phyloP scores from a whole-genome alignment of 2,888 invertebrate species.

The Drepana falcataria region DNA sequence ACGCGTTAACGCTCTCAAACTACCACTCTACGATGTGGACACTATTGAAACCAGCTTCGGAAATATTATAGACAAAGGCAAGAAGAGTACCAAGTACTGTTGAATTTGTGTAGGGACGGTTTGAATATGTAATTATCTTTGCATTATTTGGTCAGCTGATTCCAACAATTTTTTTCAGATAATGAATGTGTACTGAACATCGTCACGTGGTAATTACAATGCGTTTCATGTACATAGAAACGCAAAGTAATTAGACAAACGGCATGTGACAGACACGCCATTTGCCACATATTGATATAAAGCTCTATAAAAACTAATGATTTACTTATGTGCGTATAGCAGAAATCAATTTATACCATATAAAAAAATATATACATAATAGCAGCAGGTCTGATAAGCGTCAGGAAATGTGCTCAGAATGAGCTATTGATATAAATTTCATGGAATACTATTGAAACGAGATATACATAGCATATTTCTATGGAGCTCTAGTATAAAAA shows the following conservation, averaged over 20 bases:
- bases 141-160: background rate
- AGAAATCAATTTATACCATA: constrained; percentile 3
- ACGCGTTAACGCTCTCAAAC: constrained; percentile 66
- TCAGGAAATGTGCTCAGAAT: too few relatives aligned
- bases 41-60: background rate
- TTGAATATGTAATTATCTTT: too few relatives aligned
- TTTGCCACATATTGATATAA: constrained; percentile 22
- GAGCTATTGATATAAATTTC: too few relatives aligned
- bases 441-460: too few relatives aligned
- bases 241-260: constrained; percentile 18
- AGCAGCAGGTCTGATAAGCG: background rate
- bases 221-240: constrained; percentile 21
- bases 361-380: constrained; percentile 7
- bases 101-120: too few relatives aligned
- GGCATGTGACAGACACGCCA: constrained; percentile 16
- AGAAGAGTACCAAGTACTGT: too few relatives aligned
- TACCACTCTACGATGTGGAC: constrained; percentile 27
- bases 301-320: constrained; percentile 29
- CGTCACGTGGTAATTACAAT: constrained; percentile 3
- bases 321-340: background rate
- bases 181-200: background rate
- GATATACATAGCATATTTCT: background rate
- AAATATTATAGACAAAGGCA: background rate
- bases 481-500: constrained; percentile 14
- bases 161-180: background rate